These are phyloP conservation scores for Rhinella marina DNA, from an alignment of 2,797 vertebrate genomes.

Conservation along the genomic window DNA sequence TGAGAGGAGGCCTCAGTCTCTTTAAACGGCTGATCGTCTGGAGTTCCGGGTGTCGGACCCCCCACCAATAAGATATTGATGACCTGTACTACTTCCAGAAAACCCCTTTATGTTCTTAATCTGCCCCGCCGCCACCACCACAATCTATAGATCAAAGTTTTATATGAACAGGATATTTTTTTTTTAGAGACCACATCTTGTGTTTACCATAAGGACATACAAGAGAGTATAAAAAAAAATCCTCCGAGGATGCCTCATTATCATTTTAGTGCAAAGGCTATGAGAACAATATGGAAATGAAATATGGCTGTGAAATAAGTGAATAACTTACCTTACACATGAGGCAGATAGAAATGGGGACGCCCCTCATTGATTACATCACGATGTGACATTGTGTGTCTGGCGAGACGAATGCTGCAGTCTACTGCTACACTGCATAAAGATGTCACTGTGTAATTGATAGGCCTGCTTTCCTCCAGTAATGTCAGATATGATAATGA, in stretches of 20 bases:
- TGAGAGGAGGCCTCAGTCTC: too few species aligned
- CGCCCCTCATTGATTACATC: constrained; percentile 6
- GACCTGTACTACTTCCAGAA: too few species aligned
- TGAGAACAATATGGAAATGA: not conserved
- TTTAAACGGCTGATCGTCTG: too few species aligned
- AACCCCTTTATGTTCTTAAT: too few species aligned
- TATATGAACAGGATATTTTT: too few species aligned
- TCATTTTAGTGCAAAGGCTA: not conserved
- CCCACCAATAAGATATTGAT: too few species aligned
- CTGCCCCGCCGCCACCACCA: not conserved
- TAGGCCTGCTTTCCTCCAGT: constrained; percentile 3
- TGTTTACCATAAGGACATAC: too few species aligned
- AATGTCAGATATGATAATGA: constrained; percentile 38
- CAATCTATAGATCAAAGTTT: not conserved
- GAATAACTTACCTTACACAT: not conserved
- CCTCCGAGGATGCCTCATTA: not conserved
- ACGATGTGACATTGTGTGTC: constrained; percentile 28
- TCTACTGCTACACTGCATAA: constrained; percentile 12
- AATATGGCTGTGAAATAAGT: not conserved
- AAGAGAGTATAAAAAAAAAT: too few species aligned
- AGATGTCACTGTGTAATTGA: constrained; percentile 40
- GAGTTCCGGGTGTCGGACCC: too few species aligned
- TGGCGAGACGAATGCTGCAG: not conserved
- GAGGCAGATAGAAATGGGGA: not conserved
- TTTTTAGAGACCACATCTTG: too few species aligned